Conservation (phyloP, 2,888 invertebrate species). For the Prosapia bicincta region DNA sequence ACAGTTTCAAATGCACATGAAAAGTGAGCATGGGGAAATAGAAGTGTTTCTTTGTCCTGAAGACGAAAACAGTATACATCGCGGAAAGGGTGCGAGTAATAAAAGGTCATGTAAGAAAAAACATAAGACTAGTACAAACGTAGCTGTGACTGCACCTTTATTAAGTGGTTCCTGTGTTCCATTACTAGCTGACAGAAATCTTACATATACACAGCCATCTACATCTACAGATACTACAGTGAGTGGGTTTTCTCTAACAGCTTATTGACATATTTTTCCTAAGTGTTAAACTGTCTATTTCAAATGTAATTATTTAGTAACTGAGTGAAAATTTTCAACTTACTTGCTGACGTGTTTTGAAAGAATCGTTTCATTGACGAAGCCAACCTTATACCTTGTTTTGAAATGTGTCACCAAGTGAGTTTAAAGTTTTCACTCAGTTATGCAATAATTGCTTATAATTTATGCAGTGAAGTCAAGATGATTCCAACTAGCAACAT, state of each 20-base stretch:
- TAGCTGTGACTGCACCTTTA: not conserved
- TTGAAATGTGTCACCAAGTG: too few relatives aligned
- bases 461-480: too few relatives aligned
- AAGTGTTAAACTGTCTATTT: too few relatives aligned
- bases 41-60: slow-evolving; percentile 95
- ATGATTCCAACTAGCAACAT: too few relatives aligned
- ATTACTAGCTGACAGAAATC: not conserved
- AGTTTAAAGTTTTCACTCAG: too few relatives aligned
- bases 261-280: too few relatives aligned
- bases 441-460: too few relatives aligned
- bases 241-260: not conserved
- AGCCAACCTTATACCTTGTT: too few relatives aligned
- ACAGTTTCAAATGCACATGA: slow-evolving; percentile 66
- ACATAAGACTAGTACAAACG: not conserved
- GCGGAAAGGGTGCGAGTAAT: not conserved
- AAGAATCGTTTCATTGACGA: too few relatives aligned
- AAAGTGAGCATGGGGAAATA: slow-evolving; percentile 86
- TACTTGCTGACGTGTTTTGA: too few relatives aligned
- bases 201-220: slow-evolving; percentile 43
- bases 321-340: too few relatives aligned
- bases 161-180: not conserved
- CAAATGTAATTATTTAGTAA: too few relatives aligned
- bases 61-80: slow-evolving; percentile 18
- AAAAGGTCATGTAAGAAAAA: not conserved
- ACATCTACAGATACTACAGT: slow-evolving; percentile 52